Evolutionary conservation across 2,888 invertebrate species (phyloP), one percentile per base, ranked within the genome.

Genomic region (Chloroclysta siterata): DNA sequence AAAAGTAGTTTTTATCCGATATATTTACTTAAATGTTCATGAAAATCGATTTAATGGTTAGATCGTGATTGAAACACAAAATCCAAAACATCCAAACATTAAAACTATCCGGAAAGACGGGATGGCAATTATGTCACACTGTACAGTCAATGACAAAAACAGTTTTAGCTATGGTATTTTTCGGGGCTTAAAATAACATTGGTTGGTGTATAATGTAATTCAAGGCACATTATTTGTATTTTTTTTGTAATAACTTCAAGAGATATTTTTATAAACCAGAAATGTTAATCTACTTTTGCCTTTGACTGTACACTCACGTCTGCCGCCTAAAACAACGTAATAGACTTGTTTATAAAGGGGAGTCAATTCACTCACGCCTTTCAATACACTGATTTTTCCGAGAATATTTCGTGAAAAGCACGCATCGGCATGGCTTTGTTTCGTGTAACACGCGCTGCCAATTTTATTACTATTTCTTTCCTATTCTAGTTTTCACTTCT

Each of bases 311-410:
- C 75, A 71, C 74, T 72, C 73, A 65, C 74, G 61, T 66, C 77
- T 76, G 78, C 77, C 79, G 77, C 78, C 75, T 77, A 70, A 74
- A 80, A 79, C 80, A 77, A 74, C 75, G 78, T 83, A 86, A 87
- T 86, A 80, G 77, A 85, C 74, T 82, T 83, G 83, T 84, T 85
- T 85, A 84, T 82, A 76, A 76, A 72, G 75, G 76, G 75, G 81
- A 84, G 80, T 79, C 77, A 81, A 81, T 75, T 60, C 50, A 39
- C 75, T 60, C 53, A 39, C 74, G 66, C 75, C 77, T 72, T 72
- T 70, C 72, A 69, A 78, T 75, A 75, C 76, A 77, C 77, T 73
- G 73, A 80, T 78, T 80, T 74, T 68, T 70, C 63, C 65, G 66
- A 65, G 59, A 61, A 60, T 62, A 58, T 72, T 69, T 63, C 54